Percentiles rank a stretch among this genome's conserved stretches.
These are phyloP conservation scores for Drosophila sulfurigaster DNA, from an alignment of 1,140 invertebrate genomes.

Conservation along the genomic window DNA sequence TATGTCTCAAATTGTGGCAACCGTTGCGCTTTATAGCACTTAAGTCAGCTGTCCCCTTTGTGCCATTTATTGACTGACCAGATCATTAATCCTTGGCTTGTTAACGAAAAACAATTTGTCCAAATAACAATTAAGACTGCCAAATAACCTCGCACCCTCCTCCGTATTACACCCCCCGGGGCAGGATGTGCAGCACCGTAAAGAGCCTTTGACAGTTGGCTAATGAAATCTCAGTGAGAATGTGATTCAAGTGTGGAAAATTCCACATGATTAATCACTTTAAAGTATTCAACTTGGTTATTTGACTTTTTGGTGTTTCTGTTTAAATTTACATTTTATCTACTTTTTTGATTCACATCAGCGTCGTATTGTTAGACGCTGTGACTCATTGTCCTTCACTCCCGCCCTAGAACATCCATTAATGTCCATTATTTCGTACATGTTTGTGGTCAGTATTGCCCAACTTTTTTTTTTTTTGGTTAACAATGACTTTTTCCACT, in stretches of 20 bases:
- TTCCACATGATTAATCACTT: conserved; percentile 57
- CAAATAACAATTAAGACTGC: conserved; percentile 69
- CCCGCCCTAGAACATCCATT: conserved; percentile 30
- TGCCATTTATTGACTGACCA: conserved; percentile 52
- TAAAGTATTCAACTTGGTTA: conserved; percentile 20
- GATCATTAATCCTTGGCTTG: conserved; percentile 72
- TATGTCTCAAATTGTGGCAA: conserved; percentile 44
- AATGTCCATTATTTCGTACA: conserved; percentile 26
- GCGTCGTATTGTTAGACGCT: conserved; percentile 8
- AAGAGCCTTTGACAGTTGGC: conserved; percentile 61
- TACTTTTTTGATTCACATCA: conserved; percentile 1
- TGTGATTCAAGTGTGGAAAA: conserved; percentile 41
- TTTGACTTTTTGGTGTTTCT: conserved; percentile 11
- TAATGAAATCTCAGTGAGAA: conserved; percentile 66
- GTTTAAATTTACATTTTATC: conserved; percentile 55
- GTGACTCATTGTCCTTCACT: conserved; percentile 11
- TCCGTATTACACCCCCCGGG: conserved; percentile 25
- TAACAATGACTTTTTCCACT: conserved; percentile 34
- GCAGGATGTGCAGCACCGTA: conserved; percentile 27
- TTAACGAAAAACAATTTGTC: conserved; percentile 76
- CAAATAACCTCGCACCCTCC: conserved; percentile 42
- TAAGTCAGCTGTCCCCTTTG: neutral
- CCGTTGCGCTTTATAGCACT: conserved; percentile 65
- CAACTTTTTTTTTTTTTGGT: conserved; percentile 29
- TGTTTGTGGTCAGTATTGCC: conserved; percentile 20